These are phyloP conservation scores for Rhabdophis nuchalis DNA, from an alignment of 2,797 vertebrate species.

Conservation along the genomic window DNA sequence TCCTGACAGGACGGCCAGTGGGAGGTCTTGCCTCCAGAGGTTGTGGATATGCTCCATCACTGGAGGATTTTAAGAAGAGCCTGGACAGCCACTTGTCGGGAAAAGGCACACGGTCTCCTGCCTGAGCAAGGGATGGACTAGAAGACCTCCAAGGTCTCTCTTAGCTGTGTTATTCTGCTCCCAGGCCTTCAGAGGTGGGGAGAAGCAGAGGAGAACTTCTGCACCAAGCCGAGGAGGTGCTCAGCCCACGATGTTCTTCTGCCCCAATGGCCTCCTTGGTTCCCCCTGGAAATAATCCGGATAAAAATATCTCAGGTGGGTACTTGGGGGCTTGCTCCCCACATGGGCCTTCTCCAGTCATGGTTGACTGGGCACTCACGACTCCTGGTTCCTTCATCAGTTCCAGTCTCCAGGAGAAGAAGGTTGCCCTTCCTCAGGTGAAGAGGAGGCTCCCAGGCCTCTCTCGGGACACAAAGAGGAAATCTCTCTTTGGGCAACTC, in stretches of 20 bases:
- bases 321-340: neutral
- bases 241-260: neutral
- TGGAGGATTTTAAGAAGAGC: neutral
- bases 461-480: no score
- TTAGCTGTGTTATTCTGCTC: neutral
- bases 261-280: neutral
- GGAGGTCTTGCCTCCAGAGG: neutral
- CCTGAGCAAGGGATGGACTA: neutral
- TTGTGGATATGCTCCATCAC: accelerated
- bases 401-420: neutral
- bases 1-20: no score
- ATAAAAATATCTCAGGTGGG: neutral
- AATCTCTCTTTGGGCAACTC: neutral
- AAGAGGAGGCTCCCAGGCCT: neutral
- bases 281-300: neutral
- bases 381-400: neutral
- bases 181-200: neutral
- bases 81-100: neutral
- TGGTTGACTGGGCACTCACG: neutral
- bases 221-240: neutral
- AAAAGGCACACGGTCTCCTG: neutral
- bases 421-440: neutral
- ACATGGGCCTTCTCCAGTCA: neutral
- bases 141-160: neutral
- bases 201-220: neutral